Evolutionary conservation across 2,113 vertebrate species (phyloP), one percentile per base, ranked within the genome.

Genomic region (Petrocephalus microphthalmus): DNA sequence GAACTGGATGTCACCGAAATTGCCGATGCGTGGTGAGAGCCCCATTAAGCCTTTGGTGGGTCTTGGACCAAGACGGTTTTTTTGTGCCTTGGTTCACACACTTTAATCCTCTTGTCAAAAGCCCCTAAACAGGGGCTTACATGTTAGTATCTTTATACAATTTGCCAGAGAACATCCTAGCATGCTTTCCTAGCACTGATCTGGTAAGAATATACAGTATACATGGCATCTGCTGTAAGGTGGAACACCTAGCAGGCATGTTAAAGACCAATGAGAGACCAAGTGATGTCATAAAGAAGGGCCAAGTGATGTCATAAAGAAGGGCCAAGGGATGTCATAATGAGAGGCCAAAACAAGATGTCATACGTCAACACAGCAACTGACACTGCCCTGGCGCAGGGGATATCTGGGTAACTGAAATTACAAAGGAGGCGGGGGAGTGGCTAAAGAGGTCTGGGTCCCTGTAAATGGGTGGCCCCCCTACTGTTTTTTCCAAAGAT

Each of bases 401-500:
- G 22, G 45, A 83, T 42, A 83, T 83, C 81, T 49, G 81, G 81
- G 22, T 49, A 20, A 83, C 91, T 78, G 33, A 4, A 78, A 92
- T 91, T 87, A 71, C 91, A 91, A 92, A 91, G 88, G 91, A n/a
- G n/a, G n/a, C n/a, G 92, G 92, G 89, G 52, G 88, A 90, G 2
- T 10, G 1, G 5, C 53, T 15, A 19, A 13, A 54, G 53, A 54
- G 11, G 53, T 54, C 53, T 15, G 53, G 6, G 13, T 54, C 53
- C 53, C 53, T 15, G 13, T 54, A 54, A 54, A 54, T 54, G 11
- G 17, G 13, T 54, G 92, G 89, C 90, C 60, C 91, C 91, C 8
- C 33, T 74, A 11, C 33, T 78, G 29, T 78, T 78, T 78, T 91
- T 94, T 94, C 93, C 93, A 94, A 91, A 93, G 91, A 93, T 94